Percentiles rank a stretch among this genome's conserved stretches.
These are phyloP conservation scores for Philantomba maxwellii DNA, from an alignment of 2,113 vertebrate genomes.

Conservation along the genomic window DNA sequence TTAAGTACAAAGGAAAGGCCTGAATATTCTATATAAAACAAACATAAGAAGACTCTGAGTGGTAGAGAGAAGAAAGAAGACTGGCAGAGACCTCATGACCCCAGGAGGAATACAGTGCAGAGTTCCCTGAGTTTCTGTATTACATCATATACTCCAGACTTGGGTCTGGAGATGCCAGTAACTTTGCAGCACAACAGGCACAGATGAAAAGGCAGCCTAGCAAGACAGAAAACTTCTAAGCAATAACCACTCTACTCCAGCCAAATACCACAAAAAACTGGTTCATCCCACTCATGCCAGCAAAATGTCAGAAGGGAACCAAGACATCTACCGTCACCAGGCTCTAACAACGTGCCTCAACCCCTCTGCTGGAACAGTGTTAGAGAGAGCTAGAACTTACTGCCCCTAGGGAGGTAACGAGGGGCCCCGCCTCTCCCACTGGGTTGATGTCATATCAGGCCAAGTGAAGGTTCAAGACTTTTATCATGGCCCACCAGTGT, in stretches of 20 bases:
- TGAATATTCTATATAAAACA: background rate
- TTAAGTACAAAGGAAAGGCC: background rate
- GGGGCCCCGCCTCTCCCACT: fast-evolving
- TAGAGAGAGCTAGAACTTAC: background rate
- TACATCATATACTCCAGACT: background rate
- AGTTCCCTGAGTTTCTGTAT: background rate
- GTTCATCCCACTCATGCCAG: background rate
- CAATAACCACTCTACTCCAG: background rate
- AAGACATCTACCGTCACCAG: background rate
- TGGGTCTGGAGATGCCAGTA: background rate
- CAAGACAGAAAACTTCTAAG: background rate
- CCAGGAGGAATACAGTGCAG: background rate
- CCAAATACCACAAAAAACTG: background rate
- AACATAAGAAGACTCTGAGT: background rate
- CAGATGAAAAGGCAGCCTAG: background rate
- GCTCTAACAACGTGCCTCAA: background rate
- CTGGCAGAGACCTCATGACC: background rate
- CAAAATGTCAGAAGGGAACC: background rate
- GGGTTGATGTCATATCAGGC: background rate
- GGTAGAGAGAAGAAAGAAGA: background rate
- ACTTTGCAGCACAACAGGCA: background rate
- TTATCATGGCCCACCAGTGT: background rate
- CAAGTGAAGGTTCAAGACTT: background rate
- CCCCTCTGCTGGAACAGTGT: background rate
- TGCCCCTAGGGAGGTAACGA: background rate